Evolutionary conservation across 2,113 vertebrate genomes (phyloP).

Genomic region (Podarcis cretensis): DNA sequence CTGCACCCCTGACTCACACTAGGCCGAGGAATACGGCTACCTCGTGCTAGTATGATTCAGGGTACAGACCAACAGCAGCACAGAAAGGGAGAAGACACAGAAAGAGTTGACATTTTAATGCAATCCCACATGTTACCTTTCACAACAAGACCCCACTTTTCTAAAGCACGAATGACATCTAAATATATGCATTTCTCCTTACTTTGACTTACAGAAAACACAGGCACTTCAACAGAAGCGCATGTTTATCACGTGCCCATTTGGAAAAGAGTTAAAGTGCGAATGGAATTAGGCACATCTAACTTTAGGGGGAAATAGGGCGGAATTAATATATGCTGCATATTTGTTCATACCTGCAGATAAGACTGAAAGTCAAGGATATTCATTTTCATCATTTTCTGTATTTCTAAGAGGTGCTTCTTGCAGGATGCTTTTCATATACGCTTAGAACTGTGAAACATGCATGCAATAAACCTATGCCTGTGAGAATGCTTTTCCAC

Average conservation of each 20-base stretch:
- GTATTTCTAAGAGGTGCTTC: neutral
- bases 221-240: neutral
- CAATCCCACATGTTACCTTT: conserved; percentile 26
- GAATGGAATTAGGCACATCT: neutral
- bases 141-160: conserved; percentile 15
- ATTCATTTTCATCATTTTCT: neutral
- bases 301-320: neutral
- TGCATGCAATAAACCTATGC: neutral
- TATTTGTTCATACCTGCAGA: neutral
- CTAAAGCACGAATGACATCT: conserved; percentile 10
- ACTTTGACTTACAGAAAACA: neutral
- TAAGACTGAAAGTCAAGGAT: neutral
- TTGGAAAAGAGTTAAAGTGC: neutral
- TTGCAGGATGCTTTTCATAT: neutral
- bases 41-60: conserved; percentile 84
- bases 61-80: conserved; percentile 63
- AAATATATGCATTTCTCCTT: neutral
- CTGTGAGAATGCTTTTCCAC: neutral
- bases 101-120: conserved; percentile 71
- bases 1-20: conserved; percentile 99
- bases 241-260: neutral
- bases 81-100: conserved; percentile 70
- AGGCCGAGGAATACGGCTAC: conserved; percentile 97
- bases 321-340: fast-evolving
- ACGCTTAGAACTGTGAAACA: neutral